Percentiles rank a stretch among this genome's conserved stretches.
Evolutionary conservation across 2,888 invertebrate species (phyloP).

Genomic region (Noctua janthe): DNA sequence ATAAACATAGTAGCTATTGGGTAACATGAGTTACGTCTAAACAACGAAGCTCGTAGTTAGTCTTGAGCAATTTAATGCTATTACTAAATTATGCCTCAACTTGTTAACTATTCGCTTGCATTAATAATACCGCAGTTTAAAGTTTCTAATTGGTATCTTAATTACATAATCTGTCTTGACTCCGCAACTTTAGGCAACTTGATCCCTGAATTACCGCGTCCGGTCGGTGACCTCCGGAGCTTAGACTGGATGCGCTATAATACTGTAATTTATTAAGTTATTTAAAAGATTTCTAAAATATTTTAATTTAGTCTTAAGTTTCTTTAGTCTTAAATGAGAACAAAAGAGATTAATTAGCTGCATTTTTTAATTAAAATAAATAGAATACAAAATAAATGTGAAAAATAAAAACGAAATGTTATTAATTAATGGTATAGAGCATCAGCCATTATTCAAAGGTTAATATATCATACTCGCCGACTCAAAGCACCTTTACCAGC

Average conservation of each 20-base stretch:
- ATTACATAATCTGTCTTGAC: constrained; percentile 64
- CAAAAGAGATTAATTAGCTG: neutral
- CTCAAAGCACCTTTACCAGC: neutral
- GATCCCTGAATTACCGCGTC: constrained; percentile 35
- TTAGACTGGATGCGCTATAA: constrained; percentile 5
- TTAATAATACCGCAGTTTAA: constrained; percentile 53
- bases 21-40: constrained; percentile 1
- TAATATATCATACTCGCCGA: neutral
- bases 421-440: neutral
- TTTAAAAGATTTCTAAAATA: constrained; percentile 3
- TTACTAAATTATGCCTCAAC: constrained; percentile 43
- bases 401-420: neutral
- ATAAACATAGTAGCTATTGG: neutral
- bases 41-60: constrained; percentile 24
- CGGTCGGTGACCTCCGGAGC: constrained; percentile 32
- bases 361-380: neutral
- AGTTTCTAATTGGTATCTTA: constrained; percentile 64
- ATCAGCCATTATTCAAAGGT: neutral
- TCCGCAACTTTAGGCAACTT: constrained; percentile 52
- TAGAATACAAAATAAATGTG: neutral
- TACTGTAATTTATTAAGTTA: constrained; percentile 4
- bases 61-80: constrained; percentile 29
- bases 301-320: neutral
- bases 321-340: neutral
- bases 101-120: constrained; percentile 61